phyloP scores from a whole-genome alignment of 1,140 invertebrate species.

The Carcinoscorpius rotundicauda region DNA sequence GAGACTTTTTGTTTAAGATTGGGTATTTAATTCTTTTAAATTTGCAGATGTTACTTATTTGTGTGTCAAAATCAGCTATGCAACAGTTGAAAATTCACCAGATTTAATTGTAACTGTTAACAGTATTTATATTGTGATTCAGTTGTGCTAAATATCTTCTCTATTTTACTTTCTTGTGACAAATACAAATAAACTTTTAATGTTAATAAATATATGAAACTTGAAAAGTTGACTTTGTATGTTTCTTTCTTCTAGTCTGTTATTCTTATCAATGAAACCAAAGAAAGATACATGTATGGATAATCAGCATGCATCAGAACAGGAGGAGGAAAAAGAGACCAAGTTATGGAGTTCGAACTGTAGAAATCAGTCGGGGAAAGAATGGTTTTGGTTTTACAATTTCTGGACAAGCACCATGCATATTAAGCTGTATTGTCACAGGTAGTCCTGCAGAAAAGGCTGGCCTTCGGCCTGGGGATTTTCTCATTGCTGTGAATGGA shows the following conservation, averaged over 20 bases:
- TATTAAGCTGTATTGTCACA: conserved; percentile 71
- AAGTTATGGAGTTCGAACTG: conserved; percentile 64
- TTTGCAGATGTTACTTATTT: too few species aligned
- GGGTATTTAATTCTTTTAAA: too few species aligned
- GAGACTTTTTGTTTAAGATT: too few species aligned
- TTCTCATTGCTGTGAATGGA: conserved; percentile 80
- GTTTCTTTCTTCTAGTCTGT: neutral
- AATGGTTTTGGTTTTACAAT: conserved; percentile 87
- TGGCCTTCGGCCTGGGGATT: conserved; percentile 78
- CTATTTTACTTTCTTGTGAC: neutral
- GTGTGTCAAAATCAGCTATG: too few species aligned
- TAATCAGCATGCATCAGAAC: conserved; percentile 43
- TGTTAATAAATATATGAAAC: neutral
- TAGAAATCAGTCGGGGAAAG: conserved; percentile 67
- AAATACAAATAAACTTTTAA: neutral
- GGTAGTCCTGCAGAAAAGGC: conserved; percentile 71
- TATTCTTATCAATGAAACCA: neutral
- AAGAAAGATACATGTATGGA: neutral
- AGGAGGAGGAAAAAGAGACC: conserved; percentile 62
- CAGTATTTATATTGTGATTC: neutral
- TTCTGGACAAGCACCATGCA: conserved; percentile 82
- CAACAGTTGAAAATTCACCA: too few species aligned
- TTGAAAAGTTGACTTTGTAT: neutral
- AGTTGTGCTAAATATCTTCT: neutral
- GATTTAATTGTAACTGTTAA: neutral